Percentiles rank a stretch among this genome's conserved stretches.
phyloP scores from a whole-genome alignment of 2,113 vertebrate genomes.

The Erythrocercus mccallii region DNA sequence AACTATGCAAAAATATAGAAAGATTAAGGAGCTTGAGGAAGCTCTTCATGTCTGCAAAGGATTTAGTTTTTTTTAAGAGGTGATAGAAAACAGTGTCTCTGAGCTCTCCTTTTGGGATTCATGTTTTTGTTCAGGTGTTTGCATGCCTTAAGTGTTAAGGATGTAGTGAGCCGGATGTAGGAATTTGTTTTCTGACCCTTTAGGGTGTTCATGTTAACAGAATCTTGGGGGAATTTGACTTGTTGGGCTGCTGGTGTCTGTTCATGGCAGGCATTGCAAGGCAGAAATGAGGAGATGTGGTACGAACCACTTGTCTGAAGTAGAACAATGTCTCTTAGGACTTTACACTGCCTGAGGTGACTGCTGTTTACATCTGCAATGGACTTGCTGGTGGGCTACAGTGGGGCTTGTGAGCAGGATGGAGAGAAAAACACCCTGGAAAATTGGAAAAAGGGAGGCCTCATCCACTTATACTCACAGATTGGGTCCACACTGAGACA shows the following conservation, averaged over 20 bases:
- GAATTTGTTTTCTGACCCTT: background rate
- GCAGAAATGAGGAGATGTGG: background rate
- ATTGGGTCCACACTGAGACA: background rate
- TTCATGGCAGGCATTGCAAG: background rate
- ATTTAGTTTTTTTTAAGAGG: background rate
- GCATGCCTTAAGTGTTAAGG: background rate
- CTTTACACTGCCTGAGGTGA: background rate
- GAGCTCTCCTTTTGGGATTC: background rate
- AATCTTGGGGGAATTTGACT: background rate
- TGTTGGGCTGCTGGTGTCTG: background rate
- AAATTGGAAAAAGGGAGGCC: background rate
- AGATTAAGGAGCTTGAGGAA: background rate
- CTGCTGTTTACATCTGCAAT: background rate
- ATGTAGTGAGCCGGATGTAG: background rate
- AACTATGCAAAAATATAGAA: background rate
- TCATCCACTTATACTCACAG: conserved; percentile 28
- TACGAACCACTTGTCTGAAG: background rate
- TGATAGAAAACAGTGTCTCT: background rate
- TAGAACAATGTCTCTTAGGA: background rate
- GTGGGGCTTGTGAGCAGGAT: background rate
- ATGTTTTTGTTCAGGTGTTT: background rate
- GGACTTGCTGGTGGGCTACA: background rate
- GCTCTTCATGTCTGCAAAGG: background rate
- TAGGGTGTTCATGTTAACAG: background rate
- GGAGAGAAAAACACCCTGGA: background rate